Conservation (phyloP, 1,140 invertebrate species). For the Drosophila equinoxialis region DNA sequence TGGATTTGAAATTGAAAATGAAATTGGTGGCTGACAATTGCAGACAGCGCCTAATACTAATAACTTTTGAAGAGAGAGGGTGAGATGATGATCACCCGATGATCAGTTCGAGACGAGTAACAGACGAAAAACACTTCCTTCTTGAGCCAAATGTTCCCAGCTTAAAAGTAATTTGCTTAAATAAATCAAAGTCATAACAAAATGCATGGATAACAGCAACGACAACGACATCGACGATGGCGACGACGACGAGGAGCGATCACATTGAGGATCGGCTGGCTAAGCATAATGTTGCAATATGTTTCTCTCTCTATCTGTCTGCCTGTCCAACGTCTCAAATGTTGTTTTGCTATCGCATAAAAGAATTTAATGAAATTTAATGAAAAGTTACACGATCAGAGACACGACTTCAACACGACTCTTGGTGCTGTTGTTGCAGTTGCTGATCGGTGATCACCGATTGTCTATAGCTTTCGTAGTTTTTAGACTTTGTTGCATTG, state of each 20-base stretch:
- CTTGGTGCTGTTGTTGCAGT: not conserved
- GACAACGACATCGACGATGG: slow-evolving; percentile 22
- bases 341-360: slow-evolving; percentile 72
- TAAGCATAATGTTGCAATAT: slow-evolving; percentile 52
- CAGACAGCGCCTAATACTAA: slow-evolving; percentile 61
- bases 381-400: slow-evolving; percentile 76
- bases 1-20: slow-evolving; percentile 30
- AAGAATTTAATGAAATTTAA: slow-evolving; percentile 82
- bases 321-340: slow-evolving; percentile 24
- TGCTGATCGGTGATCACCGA: slow-evolving; percentile 15
- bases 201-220: slow-evolving; percentile 44
- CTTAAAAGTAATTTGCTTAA: slow-evolving; percentile 77
- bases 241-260: not conserved
- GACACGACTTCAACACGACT: slow-evolving; percentile 59
- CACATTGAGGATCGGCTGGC: slow-evolving; percentile 5
- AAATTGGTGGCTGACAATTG: slow-evolving; percentile 68
- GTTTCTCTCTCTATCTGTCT: not conserved
- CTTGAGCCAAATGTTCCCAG: slow-evolving; percentile 28
- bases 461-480: not conserved
- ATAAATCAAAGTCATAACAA: slow-evolving; percentile 78
- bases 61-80: slow-evolving; percentile 56
- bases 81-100: slow-evolving; percentile 18
- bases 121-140: slow-evolving; percentile 59
- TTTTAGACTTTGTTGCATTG: slow-evolving; percentile 65
- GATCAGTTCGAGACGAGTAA: slow-evolving; percentile 41